Base-by-base conservation (phyloP, 2,797 vertebrate species). In the Lithobates pipiens region DNA sequence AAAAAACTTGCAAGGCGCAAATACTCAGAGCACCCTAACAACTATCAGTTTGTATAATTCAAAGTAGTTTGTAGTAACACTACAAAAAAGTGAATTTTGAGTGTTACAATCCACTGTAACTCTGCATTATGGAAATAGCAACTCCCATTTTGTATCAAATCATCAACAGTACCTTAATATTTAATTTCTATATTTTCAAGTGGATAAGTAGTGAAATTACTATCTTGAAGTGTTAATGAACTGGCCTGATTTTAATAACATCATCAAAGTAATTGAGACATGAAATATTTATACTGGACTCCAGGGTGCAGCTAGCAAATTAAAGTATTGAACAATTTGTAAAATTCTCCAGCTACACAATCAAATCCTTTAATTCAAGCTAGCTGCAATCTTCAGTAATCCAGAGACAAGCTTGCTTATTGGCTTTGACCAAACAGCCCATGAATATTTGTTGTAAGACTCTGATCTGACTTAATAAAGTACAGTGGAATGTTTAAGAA, bases 401-500 rank as follows among this genome's bases (percentile, higher is more conserved):
- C 34, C 70, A 81, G 79, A 81, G 46, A 32, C 79, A 57, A 34
- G 54, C 79, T 39, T 61, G 23, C 29, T 36, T 81, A 61, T 72
- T 80, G 68, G 46, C 29, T 74, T 73, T 73, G 70, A 82, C 80
- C 80, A 82, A 61, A n/a, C 54, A 82, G 80, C 50, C 54, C 16
- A 74, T 72, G 32, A 71, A 57, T 32, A 81, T 81, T 82, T 73
- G 80, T 65, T 73, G 61, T 27, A 21, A 63, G 70, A 74, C 80
- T 73, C 70, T 82, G 50, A 82, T 82, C 50, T 82, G 80, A 81
- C 68, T 57, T 81, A 81, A 73, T 82, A 65, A 82, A 82, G 36
- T 44, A 42, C n/a, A 10, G 13, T 57, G 3, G 39, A 81, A 54
- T 71, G 50, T 61, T 54, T 81, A 72, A 82, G 70, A 61, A 63